Conservation (phyloP, 2,797 vertebrate genomes). For the Neosalanx taihuensis region DNA sequence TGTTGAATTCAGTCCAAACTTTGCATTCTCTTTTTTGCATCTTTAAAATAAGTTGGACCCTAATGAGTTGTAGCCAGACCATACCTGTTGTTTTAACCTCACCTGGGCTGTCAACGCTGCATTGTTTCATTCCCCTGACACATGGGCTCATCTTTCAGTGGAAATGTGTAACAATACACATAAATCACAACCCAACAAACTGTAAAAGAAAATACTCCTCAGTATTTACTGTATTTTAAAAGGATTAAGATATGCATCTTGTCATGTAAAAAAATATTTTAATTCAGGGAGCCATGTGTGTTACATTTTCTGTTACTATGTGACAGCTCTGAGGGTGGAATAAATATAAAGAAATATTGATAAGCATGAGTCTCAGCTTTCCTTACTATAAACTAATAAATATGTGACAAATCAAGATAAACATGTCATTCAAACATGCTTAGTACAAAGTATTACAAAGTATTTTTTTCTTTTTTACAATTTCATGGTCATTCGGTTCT, state of each 20-base stretch:
- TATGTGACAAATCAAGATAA: background rate
- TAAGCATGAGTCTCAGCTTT: conserved; percentile 36
- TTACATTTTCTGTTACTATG: conserved; percentile 76
- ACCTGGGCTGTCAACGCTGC: background rate
- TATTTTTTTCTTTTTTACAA: background rate
- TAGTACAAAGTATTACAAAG: background rate
- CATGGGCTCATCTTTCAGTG: conserved; percentile 49
- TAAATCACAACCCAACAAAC: conserved; percentile 47
- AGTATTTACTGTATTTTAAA: conserved; percentile 72
- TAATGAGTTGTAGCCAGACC: background rate
- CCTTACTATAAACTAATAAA: conserved; percentile 23
- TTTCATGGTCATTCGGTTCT: background rate
- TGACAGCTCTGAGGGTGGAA: conserved; percentile 73
- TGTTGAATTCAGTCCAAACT: no score
- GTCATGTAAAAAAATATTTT: conserved; percentile 70
- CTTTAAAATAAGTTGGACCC: no score
- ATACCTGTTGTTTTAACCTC: background rate
- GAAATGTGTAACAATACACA: conserved; percentile 60
- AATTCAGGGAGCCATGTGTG: conserved; percentile 67
- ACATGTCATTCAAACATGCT: conserved; percentile 17
- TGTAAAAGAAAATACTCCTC: conserved; percentile 66
- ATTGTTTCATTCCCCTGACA: conserved; percentile 33
- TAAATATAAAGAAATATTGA: conserved; percentile 61
- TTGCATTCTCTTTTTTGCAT: no score
- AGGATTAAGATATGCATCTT: conserved; percentile 68